These are phyloP conservation scores for Amia ocellicauda DNA, from an alignment of 2,113 vertebrate species.

Conservation along the genomic window DNA sequence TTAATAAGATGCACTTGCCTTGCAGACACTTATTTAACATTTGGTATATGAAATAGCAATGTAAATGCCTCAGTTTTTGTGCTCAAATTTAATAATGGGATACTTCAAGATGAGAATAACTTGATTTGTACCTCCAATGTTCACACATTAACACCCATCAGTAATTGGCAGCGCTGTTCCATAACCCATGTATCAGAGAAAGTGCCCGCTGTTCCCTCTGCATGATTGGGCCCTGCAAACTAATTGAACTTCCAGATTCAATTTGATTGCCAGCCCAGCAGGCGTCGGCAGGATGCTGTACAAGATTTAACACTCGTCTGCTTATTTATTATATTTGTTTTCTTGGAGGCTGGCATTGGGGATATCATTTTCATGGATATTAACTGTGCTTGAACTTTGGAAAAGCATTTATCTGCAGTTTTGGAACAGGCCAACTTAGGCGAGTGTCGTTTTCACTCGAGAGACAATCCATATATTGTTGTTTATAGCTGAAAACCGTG, in stretches of 20 bases:
- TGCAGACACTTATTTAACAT: no score
- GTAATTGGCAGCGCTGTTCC: neutral
- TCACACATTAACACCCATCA: neutral
- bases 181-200: neutral
- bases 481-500: neutral
- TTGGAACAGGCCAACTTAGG: neutral
- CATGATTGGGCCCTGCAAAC: neutral
- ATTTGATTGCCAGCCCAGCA: neutral
- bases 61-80: no score
- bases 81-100: no score
- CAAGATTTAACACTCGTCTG: neutral
- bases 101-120: no score
- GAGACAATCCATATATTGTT: neutral
- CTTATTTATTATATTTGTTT: conserved; percentile 2
- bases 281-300: neutral
- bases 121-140: neutral
- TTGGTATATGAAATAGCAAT: no score
- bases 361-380: neutral
- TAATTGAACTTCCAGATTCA: neutral
- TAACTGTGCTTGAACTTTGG: neutral
- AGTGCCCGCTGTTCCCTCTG: neutral
- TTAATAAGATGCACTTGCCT: no score
- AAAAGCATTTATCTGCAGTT: neutral
- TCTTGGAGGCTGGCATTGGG: neutral
- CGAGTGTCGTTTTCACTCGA: neutral